phyloP scores from a whole-genome alignment of 2,113 vertebrate species.

The Anolis carolinensis region DNA sequence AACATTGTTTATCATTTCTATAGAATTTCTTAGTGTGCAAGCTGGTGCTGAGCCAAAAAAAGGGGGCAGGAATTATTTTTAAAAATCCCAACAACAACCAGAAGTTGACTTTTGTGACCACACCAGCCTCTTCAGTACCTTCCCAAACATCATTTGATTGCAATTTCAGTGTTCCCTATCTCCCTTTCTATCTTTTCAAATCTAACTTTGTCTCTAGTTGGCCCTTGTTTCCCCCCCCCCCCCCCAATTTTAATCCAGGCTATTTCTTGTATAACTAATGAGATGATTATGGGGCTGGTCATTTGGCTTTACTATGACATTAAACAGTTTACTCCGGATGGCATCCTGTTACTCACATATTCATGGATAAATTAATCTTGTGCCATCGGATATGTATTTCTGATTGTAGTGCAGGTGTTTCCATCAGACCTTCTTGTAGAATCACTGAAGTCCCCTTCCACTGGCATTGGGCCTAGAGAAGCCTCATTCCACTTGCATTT shows the following conservation, averaged over 20 bases:
- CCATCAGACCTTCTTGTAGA: too few species aligned
- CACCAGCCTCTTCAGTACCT: neutral
- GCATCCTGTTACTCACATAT: too few species aligned
- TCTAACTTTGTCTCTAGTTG: neutral
- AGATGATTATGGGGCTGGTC: too few species aligned
- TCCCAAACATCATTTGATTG: neutral
- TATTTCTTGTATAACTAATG: neutral
- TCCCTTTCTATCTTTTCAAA: neutral
- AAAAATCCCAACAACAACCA: neutral
- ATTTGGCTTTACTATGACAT: too few species aligned
- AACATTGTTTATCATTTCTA: neutral
- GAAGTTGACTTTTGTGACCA: neutral
- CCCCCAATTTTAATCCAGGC: neutral
- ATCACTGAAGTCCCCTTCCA: too few species aligned
- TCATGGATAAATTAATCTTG: too few species aligned
- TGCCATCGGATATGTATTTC: too few species aligned
- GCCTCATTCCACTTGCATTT: too few species aligned
- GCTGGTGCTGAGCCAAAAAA: neutral
- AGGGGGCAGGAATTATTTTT: neutral
- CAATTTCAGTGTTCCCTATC: neutral
- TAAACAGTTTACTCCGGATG: too few species aligned
- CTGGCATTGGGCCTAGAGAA: too few species aligned
- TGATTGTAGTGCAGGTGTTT: too few species aligned
- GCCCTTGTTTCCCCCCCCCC: neutral
- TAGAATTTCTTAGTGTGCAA: constrained; percentile 4